These are phyloP conservation scores for Lasioglossum zephyrum DNA, from an alignment of 2,888 invertebrate genomes.

Conservation along the genomic window DNA sequence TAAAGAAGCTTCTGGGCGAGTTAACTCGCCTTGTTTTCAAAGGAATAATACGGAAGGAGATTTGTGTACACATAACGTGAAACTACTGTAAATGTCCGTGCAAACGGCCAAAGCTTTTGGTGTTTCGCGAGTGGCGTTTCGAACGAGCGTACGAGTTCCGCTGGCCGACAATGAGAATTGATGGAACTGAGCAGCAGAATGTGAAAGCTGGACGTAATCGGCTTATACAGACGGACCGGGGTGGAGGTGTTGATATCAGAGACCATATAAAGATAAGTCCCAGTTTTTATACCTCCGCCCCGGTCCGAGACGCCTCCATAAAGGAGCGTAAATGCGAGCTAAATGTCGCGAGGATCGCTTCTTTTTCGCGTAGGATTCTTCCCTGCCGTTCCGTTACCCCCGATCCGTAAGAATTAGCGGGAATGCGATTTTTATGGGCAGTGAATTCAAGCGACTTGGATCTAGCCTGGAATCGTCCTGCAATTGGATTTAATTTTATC, in stretches of 20 bases:
- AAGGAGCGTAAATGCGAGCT: slow-evolving; percentile 21
- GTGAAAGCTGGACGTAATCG: slow-evolving; percentile 68
- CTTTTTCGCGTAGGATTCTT: neutral
- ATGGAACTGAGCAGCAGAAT: slow-evolving; percentile 55
- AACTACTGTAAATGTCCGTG: slow-evolving; percentile 16
- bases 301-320: slow-evolving; percentile 31
- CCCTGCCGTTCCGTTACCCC: neutral
- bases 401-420: slow-evolving; percentile 48
- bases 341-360: slow-evolving; percentile 32
- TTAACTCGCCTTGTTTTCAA: neutral
- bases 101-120: neutral
- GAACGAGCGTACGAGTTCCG: slow-evolving; percentile 45
- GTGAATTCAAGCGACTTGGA: slow-evolving; percentile 7
- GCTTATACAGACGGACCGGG: slow-evolving; percentile 61
- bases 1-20: neutral
- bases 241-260: slow-evolving; percentile 62
- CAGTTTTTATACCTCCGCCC: slow-evolving; percentile 46
- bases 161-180: slow-evolving; percentile 22
- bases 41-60: neutral
- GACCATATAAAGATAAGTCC: slow-evolving; percentile 64
- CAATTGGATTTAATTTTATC: slow-evolving; percentile 44
- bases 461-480: neutral
- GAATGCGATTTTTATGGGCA: slow-evolving; percentile 48
- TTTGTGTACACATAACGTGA: slow-evolving; percentile 1
- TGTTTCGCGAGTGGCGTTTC: slow-evolving; percentile 46